Conservation (phyloP, 2,797 vertebrate genomes). For the Threskiornis aethiopicus region DNA sequence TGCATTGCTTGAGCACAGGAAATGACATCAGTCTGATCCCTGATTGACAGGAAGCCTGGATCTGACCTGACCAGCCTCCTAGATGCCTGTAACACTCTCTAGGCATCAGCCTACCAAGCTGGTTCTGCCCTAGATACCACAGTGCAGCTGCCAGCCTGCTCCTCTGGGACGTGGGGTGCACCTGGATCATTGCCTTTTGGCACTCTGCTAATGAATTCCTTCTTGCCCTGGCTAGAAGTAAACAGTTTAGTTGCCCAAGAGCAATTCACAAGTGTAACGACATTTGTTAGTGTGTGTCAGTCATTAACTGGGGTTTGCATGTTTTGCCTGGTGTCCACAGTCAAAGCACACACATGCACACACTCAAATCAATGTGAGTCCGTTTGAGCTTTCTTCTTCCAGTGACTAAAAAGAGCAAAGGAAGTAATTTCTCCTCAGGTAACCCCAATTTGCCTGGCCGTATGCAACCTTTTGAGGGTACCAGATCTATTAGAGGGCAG, state of each 20-base stretch:
- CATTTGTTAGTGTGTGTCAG: not conserved
- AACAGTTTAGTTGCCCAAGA: not conserved
- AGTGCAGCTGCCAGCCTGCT: not conserved
- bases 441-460: not conserved
- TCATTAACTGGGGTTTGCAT: not conserved
- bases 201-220: not conserved
- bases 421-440: not conserved
- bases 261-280: not conserved
- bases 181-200: not conserved
- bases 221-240: not conserved
- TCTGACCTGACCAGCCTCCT: not conserved
- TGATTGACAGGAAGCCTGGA: not conserved
- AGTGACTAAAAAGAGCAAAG: not conserved
- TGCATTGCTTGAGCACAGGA: not conserved
- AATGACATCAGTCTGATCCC: not conserved
- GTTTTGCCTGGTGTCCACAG: not conserved
- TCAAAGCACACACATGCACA: not conserved
- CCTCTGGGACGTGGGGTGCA: rapidly evolving
- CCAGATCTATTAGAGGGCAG: not conserved
- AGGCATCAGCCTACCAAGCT: not conserved
- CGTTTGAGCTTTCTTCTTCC: not conserved
- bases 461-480: not conserved
- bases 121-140: not conserved
- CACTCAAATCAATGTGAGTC: no score
- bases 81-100: not conserved